These are phyloP conservation scores for Nephila pilipes DNA, from an alignment of 1,140 invertebrate species.

Conservation along the genomic window DNA sequence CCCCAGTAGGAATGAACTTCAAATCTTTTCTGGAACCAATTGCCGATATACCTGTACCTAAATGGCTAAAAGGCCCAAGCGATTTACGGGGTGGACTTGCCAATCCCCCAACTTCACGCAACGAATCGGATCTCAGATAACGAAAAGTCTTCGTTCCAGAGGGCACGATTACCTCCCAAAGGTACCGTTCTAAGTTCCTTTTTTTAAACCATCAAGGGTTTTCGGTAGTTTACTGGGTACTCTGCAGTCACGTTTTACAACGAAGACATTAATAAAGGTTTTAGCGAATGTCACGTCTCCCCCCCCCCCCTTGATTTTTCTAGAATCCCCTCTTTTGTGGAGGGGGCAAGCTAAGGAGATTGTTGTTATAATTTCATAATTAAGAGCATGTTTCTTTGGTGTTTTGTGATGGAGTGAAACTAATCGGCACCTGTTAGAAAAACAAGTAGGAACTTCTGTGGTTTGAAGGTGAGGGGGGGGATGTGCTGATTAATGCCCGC, in stretches of 20 bases:
- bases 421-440: slow-evolving; percentile 30
- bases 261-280: slow-evolving; percentile 43
- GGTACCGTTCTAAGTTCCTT: neutral
- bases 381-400: slow-evolving; percentile 34
- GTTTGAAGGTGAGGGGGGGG: neutral
- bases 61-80: neutral
- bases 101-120: slow-evolving; percentile 1
- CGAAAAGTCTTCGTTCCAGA: slow-evolving; percentile 38
- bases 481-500: neutral
- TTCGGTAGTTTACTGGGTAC: slow-evolving; percentile 65
- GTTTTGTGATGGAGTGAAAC: neutral
- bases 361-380: slow-evolving; percentile 66
- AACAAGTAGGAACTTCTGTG: slow-evolving; percentile 3
- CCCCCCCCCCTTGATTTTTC: neutral
- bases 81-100: slow-evolving; percentile 36
- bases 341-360: neutral
- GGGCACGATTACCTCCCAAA: neutral
- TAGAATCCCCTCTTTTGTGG: neutral
- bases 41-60: slow-evolving; percentile 15
- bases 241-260: slow-evolving; percentile 61
- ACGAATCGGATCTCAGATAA: slow-evolving; percentile 29
- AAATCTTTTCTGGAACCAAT: slow-evolving; percentile 52
- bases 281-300: slow-evolving; percentile 2
- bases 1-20: slow-evolving; percentile 59
- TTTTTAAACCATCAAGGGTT: neutral